Evolutionary conservation across 1,140 invertebrate species (phyloP).

Genomic region (Aphaenogaster rudis): DNA sequence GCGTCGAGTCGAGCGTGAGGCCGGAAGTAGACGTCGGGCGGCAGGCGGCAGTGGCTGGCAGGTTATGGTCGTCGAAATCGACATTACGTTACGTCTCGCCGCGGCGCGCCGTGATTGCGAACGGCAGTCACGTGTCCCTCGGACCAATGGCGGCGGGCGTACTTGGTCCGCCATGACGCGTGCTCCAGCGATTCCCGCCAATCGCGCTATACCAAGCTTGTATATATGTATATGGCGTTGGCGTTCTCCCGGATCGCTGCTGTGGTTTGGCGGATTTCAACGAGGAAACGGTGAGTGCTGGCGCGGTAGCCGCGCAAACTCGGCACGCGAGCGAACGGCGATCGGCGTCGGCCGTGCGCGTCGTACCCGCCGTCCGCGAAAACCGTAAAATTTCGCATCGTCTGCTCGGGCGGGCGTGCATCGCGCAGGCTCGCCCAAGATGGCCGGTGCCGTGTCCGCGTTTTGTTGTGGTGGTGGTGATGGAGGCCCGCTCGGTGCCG

Average conservation of each 20-base stretch:
- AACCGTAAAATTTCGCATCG: conserved; percentile 82
- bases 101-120: conserved; percentile 14
- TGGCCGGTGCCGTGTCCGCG: conserved; percentile 78
- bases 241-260: conserved; percentile 75
- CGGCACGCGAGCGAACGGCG: conserved; percentile 45
- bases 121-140: conserved; percentile 75
- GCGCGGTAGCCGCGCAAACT: conserved; percentile 31
- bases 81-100: conserved; percentile 47
- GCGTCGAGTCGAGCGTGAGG: too few species aligned
- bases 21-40: too few species aligned
- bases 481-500: conserved; percentile 79
- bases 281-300: conserved; percentile 76
- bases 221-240: conserved; percentile 82
- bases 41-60: neutral
- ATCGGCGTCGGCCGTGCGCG: conserved; percentile 52
- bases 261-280: conserved; percentile 65
- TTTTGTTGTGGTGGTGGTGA: conserved; percentile 79
- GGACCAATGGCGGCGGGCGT: conserved; percentile 70
- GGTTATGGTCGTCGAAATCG: conserved; percentile 31
- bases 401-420: conserved; percentile 84
- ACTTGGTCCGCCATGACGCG: conserved; percentile 78
- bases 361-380: conserved; percentile 65
- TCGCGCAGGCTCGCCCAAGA: conserved; percentile 88
- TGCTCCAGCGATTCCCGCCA: conserved; percentile 71
- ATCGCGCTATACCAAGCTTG: conserved; percentile 80